Conservation (phyloP, 2,113 vertebrate species). For the Oceanites oceanicus region DNA sequence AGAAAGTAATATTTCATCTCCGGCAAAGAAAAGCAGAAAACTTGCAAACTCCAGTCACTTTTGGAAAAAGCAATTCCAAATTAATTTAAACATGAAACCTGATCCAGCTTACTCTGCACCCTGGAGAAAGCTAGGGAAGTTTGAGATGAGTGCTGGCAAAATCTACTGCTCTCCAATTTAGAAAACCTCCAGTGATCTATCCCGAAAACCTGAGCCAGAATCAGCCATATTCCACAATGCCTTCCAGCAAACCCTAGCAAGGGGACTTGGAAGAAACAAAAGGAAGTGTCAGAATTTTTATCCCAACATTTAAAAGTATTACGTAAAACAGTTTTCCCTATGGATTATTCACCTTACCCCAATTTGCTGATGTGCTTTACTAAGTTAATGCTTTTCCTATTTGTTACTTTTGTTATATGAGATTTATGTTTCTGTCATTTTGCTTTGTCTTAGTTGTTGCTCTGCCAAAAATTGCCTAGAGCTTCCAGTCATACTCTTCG, state of each 20-base stretch:
- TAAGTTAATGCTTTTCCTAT: not conserved
- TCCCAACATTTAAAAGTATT: not conserved
- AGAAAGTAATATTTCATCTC: not conserved
- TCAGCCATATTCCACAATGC: not conserved
- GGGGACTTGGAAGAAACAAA: not conserved
- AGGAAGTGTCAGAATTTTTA: not conserved
- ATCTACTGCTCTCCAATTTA: conserved; percentile 17
- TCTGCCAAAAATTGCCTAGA: not conserved
- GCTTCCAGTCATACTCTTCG: not conserved
- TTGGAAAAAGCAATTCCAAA: conserved; percentile 39
- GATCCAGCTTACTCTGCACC: conserved; percentile 18
- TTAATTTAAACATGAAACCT: conserved; percentile 48
- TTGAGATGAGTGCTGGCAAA: conserved; percentile 42
- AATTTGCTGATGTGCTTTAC: not conserved
- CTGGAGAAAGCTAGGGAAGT: conserved; percentile 29
- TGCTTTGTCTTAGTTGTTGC: not conserved
- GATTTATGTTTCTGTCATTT: not conserved
- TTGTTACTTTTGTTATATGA: not conserved
- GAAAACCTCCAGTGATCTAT: conserved; percentile 18
- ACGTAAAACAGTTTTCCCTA: not conserved
- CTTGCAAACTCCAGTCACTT: not conserved
- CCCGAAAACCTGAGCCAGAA: not conserved
- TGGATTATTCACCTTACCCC: not conserved
- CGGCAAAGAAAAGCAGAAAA: conserved; percentile 6
- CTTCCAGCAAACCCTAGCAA: not conserved